Base-by-base conservation (phyloP, 2,888 invertebrate genomes). In the Cerastoderma edule region DNA sequence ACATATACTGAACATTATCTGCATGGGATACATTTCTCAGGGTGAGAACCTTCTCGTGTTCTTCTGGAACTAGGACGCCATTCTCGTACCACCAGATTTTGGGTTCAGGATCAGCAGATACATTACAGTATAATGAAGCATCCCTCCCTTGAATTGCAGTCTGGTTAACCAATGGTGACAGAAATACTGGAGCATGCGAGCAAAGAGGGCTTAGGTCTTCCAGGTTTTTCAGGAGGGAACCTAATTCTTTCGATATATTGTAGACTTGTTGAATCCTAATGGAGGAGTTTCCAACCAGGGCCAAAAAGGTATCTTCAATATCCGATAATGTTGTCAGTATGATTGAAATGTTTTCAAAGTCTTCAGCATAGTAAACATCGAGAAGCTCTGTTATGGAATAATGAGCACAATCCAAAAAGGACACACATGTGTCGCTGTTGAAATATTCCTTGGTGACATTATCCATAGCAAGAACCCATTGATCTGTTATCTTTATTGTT, bases 11-110 rank as follows among this genome's bases (percentile, higher is more conserved):
- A 16, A 32, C 70, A 35, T 35, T 53, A 13, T 74, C 68, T 30
- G 22, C 13, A 4, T 39, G 22, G 5, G 63, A 24, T 28, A 33
- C 39, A 27, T 67, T 67, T n/a, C 0, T 22, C 1, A 74, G 53
- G 0, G 24, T 16, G 16, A 78, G 48, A 0, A 22, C 24, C 10
- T 53, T 50, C 3, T 24, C 16, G 35, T 22, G 32, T 56, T 50
- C 63, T 13, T 48, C 50, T 13, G n/a, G 0, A 19, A 79, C 28
- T 0, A 54, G 13, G 8, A 39, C 54, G 1, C 39, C 67, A 27
- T 79, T 54, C 44, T 57, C 68, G 10, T 54, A 72, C 82, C 82
- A 82, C 57, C 54, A 33, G 32, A 67, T 65, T 10, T 6, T n/a
- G 35, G 76, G 72, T 27, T 39, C 16, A 19, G 78, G 78, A 39